A percentile compares a stretch with the other conserved stretches of the same genome.
Evolutionary conservation across 2,888 invertebrate species (phyloP).

Genomic region (Lasius platythorax): DNA sequence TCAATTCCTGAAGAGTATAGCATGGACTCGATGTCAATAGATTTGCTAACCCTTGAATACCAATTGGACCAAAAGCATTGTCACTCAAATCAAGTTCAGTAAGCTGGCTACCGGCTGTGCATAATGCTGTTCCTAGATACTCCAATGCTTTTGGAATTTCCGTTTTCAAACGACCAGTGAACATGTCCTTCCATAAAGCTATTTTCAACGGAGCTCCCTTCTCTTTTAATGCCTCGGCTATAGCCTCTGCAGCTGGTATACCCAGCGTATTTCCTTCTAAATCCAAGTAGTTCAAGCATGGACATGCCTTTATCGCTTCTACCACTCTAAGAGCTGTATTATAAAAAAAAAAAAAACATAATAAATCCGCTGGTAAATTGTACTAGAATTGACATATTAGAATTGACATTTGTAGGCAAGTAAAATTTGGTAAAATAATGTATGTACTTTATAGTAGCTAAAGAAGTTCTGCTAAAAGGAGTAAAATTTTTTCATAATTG

Average conservation of each 20-base stretch:
- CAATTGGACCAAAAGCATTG: constrained; percentile 98
- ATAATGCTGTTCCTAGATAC: constrained; percentile 93
- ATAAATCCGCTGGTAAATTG: neutral
- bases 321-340: constrained; percentile 91
- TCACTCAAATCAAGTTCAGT: constrained; percentile 97
- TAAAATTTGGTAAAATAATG: neutral
- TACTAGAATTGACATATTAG: neutral
- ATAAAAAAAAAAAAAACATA: constrained; percentile 43
- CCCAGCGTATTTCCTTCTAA: constrained; percentile 98
- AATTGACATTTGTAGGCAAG: neutral
- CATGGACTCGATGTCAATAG: constrained; percentile 94
- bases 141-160: constrained; percentile 97
- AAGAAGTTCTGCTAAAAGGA: neutral
- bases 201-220: constrained; percentile 92
- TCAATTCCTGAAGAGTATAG: constrained; percentile 92
- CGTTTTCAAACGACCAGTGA: constrained; percentile 97
- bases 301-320: constrained; percentile 91
- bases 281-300: constrained; percentile 91
- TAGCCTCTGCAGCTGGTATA: constrained; percentile 94
- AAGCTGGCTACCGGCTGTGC: constrained; percentile 92
- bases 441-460: neutral
- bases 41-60: constrained; percentile 94
- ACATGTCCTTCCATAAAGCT: constrained; percentile 98
- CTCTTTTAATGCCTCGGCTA: constrained; percentile 92
- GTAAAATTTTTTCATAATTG: neutral